phyloP scores from a whole-genome alignment of 2,888 invertebrate genomes.

The Spicauda simplicius region DNA sequence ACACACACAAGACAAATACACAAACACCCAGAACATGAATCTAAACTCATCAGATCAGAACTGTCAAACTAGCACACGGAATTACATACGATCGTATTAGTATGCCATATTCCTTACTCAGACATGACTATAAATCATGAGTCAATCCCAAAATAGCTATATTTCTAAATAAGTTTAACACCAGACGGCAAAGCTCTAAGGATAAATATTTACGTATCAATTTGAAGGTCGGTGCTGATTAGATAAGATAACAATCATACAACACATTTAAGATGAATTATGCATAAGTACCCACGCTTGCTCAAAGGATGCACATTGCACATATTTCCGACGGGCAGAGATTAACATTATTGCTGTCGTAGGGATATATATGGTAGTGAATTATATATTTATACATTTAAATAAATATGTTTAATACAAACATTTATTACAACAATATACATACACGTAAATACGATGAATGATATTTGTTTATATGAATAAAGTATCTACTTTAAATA shows the following conservation, averaged over 20 bases:
- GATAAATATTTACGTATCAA: conserved; percentile 53
- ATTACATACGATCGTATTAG: too few species aligned
- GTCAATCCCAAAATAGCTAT: background rate
- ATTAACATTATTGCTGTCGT: conserved; percentile 1
- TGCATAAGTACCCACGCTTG: conserved; percentile 11
- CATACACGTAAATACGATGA: background rate
- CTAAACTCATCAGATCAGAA: too few species aligned
- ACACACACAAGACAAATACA: too few species aligned
- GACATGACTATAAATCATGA: background rate
- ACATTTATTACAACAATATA: too few species aligned
- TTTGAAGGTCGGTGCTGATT: conserved; percentile 59
- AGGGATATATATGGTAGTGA: background rate
- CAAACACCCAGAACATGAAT: too few species aligned
- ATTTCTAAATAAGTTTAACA: conserved; percentile 5
- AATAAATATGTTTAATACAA: background rate
- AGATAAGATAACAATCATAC: conserved; percentile 52
- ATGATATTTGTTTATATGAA: background rate
- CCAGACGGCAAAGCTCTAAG: conserved; percentile 18
- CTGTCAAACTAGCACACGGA: too few species aligned
- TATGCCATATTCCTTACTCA: too few species aligned
- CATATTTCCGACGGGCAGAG: conserved; percentile 1
- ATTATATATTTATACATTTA: background rate
- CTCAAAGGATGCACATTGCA: conserved; percentile 9
- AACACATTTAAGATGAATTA: conserved; percentile 15
- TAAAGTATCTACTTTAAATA: background rate